These are phyloP conservation scores for Drosophila trapezifrons DNA, from an alignment of 1,140 invertebrate species.

Conservation along the genomic window DNA sequence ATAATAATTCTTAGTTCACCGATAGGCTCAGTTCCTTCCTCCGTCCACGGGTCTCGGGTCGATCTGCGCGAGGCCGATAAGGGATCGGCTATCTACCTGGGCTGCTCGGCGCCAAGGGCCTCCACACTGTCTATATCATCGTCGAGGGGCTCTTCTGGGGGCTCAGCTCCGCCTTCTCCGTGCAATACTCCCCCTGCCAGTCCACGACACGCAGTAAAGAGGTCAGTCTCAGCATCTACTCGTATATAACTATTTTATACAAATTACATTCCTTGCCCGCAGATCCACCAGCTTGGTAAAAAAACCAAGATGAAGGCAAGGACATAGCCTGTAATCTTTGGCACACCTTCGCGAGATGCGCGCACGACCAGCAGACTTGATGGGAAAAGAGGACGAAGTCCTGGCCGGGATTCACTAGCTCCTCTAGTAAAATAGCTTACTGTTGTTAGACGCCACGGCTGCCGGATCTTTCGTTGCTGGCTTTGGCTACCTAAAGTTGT, in stretches of 20 bases:
- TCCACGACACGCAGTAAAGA: slow-evolving; percentile 84
- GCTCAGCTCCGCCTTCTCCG: slow-evolving; percentile 86
- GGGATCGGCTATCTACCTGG: slow-evolving; percentile 85
- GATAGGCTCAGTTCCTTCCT: slow-evolving; percentile 86
- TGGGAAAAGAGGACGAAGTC: background rate
- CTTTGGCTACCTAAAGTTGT: slow-evolving; percentile 58
- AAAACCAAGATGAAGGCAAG: slow-evolving; percentile 71
- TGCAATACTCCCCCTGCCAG: slow-evolving; percentile 86
- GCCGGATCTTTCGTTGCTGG: slow-evolving; percentile 20
- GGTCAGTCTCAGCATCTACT: slow-evolving; percentile 33
- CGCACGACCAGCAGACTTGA: slow-evolving; percentile 39
- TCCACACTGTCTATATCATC: slow-evolving; percentile 71
- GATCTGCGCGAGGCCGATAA: slow-evolving; percentile 86
- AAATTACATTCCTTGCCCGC: background rate
- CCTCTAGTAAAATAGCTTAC: slow-evolving; percentile 33
- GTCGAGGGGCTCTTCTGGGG: slow-evolving; percentile 77
- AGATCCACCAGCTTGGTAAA: slow-evolving; percentile 77
- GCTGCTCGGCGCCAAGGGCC: slow-evolving; percentile 73
- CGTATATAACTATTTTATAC: background rate
- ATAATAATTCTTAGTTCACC: background rate
- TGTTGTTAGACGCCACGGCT: slow-evolving; percentile 38
- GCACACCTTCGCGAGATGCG: slow-evolving; percentile 26
- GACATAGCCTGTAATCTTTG: slow-evolving; percentile 3
- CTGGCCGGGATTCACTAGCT: slow-evolving; percentile 16
- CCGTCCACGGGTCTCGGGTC: slow-evolving; percentile 88